Evolutionary conservation across 2,113 vertebrate species (phyloP).

Genomic region (Epinephelus fuscoguttatus): DNA sequence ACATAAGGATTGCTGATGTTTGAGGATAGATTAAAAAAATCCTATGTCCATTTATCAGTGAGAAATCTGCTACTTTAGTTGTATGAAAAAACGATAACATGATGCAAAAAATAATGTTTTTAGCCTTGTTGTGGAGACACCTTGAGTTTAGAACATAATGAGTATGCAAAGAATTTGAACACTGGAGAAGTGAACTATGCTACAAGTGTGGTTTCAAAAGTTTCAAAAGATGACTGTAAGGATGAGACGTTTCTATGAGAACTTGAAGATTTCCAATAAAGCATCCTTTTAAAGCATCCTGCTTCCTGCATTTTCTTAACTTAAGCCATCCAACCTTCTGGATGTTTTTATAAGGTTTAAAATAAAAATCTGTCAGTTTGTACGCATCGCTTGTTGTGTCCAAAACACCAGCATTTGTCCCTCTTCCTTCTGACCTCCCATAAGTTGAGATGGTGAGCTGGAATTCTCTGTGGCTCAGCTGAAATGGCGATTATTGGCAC

Average conservation of each 20-base stretch:
- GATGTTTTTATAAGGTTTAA: neutral
- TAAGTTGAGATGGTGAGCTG: constrained; percentile 35
- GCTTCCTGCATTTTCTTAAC: neutral
- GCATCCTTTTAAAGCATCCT: neutral
- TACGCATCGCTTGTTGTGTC: constrained; percentile 5
- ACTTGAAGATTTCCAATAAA: neutral
- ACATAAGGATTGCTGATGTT: neutral
- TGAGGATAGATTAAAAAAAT: neutral
- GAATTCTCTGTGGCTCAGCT: constrained; percentile 70
- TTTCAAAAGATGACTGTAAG: neutral
- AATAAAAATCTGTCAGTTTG: neutral
- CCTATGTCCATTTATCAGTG: neutral
- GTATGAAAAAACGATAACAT: neutral
- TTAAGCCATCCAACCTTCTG: neutral
- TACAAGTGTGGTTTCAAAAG: neutral
- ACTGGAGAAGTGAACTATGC: neutral
- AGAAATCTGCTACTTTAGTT: neutral
- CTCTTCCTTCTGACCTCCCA: constrained; percentile 48
- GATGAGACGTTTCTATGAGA: neutral
- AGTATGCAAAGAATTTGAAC: too few relatives aligned
- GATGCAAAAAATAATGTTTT: neutral
- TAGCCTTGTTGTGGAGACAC: neutral
- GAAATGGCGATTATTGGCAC: constrained; percentile 70
- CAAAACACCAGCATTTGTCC: constrained; percentile 16
- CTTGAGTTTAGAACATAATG: neutral